Evolutionary conservation across 2,113 vertebrate genomes (phyloP).

Genomic region (Hiodon tergisus): DNA sequence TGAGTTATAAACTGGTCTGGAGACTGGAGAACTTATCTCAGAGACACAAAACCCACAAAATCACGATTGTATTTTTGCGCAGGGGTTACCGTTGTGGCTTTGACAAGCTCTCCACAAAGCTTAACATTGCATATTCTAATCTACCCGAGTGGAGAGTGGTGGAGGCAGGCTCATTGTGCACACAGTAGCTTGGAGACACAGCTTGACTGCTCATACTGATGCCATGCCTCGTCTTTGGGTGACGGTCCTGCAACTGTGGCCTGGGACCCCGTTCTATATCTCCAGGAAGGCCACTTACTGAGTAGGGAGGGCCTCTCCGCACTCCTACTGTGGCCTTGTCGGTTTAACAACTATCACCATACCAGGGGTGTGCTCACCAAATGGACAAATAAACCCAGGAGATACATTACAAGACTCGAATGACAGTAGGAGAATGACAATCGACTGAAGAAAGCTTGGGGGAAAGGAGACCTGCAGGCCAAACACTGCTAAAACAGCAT

Average conservation of each 20-base stretch:
- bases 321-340: slow-evolving; percentile 21
- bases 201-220: slow-evolving; percentile 19
- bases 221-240: slow-evolving; percentile 1
- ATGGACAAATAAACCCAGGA: slow-evolving; percentile 30
- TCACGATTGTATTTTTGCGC: too few species aligned
- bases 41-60: too few species aligned
- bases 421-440: slow-evolving; percentile 4
- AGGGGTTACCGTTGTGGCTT: too few species aligned
- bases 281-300: slow-evolving; percentile 14
- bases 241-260: neutral
- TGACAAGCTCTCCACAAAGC: slow-evolving; percentile 4
- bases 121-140: neutral
- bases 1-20: too few species aligned
- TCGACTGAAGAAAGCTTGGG: slow-evolving; percentile 1
- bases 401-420: slow-evolving; percentile 37
- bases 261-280: slow-evolving; percentile 29
- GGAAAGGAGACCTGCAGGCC: slow-evolving; percentile 24
- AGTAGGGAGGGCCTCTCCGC: neutral
- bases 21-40: too few species aligned
- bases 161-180: slow-evolving; percentile 23
- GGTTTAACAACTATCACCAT: slow-evolving; percentile 36
- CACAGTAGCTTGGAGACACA: slow-evolving; percentile 26
- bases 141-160: too few species aligned
- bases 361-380: slow-evolving; percentile 16
- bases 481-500: slow-evolving; percentile 23